A percentile compares a stretch with the other conserved stretches of the same genome.
phyloP scores from a whole-genome alignment of 2,888 invertebrate genomes.

The Stegophylla sp. region DNA sequence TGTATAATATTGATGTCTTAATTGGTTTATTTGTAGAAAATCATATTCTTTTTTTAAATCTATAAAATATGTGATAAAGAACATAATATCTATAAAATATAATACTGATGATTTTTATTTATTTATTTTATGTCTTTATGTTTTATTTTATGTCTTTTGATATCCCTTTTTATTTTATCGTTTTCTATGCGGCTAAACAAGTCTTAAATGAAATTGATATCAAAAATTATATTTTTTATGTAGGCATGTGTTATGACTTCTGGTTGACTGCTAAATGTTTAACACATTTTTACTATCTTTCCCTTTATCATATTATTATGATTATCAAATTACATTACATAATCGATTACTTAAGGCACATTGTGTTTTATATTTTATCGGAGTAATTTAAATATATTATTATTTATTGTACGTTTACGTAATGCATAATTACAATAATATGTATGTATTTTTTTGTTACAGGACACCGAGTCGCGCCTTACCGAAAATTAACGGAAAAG shows the following conservation, averaged over 20 bases:
- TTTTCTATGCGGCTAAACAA: not conserved
- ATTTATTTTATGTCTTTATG: too few species aligned
- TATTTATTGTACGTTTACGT: too few species aligned
- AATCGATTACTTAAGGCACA: not conserved
- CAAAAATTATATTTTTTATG: not conserved
- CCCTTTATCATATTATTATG: not conserved
- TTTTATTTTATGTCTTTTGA: not conserved
- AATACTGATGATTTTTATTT: too few species aligned
- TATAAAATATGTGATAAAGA: too few species aligned
- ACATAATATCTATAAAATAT: too few species aligned
- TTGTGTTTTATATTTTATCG: not conserved
- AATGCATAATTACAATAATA: too few species aligned
- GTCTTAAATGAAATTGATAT: not conserved
- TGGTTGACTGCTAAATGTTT: not conserved
- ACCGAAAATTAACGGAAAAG: slow-evolving; percentile 85
- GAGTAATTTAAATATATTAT: not conserved
- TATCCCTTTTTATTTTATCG: not conserved
- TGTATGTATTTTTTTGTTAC: too few species aligned
- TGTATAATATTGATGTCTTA: too few species aligned
- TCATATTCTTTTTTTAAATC: too few species aligned
- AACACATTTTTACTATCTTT: slow-evolving; percentile 7
- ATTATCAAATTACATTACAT: not conserved
- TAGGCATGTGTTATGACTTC: not conserved
- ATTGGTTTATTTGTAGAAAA: too few species aligned
- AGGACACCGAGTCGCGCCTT: slow-evolving; percentile 75